Conservation (phyloP, 2,113 vertebrate genomes). For the Tragelaphus strepsiceros region DNA sequence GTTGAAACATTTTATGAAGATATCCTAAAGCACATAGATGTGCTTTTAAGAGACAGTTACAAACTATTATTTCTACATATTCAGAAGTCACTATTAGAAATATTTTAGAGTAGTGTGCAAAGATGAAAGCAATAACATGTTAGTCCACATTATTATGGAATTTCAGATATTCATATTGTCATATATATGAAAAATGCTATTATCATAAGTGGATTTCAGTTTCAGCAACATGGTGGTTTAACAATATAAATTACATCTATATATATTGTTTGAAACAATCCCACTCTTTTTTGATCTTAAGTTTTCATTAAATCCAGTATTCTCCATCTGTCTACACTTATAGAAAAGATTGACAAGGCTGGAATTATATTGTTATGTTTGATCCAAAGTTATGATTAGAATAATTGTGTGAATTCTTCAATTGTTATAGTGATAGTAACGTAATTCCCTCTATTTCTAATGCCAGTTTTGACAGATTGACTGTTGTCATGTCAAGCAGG, state of each 20-base stretch:
- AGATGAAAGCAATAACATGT: constrained; percentile 25
- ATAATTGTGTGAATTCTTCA: neutral
- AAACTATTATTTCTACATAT: neutral
- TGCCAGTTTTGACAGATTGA: neutral
- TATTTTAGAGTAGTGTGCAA: neutral
- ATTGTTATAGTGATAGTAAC: neutral
- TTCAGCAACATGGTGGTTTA: neutral
- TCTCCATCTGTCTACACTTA: neutral
- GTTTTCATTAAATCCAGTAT: constrained; percentile 2
- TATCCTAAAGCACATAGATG: neutral
- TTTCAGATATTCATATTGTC: neutral
- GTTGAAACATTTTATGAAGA: neutral
- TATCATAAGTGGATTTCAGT: constrained; percentile 6
- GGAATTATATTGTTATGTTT: neutral
- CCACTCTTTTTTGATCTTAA: neutral
- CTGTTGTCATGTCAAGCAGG: neutral
- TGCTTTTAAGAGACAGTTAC: neutral
- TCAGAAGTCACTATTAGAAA: neutral
- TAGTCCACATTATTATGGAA: neutral
- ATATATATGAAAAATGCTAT: neutral
- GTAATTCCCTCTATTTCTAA: neutral
- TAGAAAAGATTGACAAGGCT: neutral
- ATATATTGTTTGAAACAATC: neutral
- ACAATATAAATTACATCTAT: neutral
- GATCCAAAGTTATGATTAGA: neutral